Conservation (phyloP, 2,113 vertebrate genomes). For the Gallinago undulata region DNA sequence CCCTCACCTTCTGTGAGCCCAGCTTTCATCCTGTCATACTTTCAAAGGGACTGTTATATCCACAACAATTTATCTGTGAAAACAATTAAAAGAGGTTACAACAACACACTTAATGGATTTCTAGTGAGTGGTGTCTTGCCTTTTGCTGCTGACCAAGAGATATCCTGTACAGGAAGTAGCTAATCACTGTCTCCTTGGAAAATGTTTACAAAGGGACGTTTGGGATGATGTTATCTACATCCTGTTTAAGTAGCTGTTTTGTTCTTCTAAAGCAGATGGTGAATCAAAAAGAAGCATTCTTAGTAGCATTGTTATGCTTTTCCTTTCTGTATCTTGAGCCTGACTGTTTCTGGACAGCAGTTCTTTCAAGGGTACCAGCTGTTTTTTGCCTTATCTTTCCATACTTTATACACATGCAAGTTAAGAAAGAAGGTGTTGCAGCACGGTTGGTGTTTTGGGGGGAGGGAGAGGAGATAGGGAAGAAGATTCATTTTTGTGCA, state of each 20-base stretch:
- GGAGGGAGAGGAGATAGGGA: not conserved
- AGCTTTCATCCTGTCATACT: not conserved
- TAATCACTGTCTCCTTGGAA: slow-evolving; percentile 52
- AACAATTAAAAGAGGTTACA: slow-evolving; percentile 18
- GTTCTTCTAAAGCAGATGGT: not conserved
- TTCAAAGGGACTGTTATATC: not conserved
- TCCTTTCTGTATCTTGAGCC: not conserved
- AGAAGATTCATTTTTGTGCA: not conserved
- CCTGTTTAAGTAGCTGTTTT: slow-evolving; percentile 39
- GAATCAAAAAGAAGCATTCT: not conserved
- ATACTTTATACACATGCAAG: not conserved
- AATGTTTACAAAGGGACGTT: slow-evolving; percentile 29
- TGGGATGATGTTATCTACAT: slow-evolving; percentile 48
- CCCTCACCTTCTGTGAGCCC: not conserved
- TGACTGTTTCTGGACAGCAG: not conserved
- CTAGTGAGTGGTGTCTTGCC: not conserved
- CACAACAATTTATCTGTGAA: slow-evolving; percentile 2
- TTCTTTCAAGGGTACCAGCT: not conserved
- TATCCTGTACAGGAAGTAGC: slow-evolving; percentile 29
- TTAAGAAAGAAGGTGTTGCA: not conserved
- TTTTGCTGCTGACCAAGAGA: slow-evolving; percentile 14
- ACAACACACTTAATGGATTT: not conserved
- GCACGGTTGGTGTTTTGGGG: not conserved
- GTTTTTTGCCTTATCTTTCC: not conserved
- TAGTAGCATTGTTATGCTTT: not conserved